Base-by-base conservation (phyloP, 2,888 invertebrate species). In the Orthosia incerta region DNA sequence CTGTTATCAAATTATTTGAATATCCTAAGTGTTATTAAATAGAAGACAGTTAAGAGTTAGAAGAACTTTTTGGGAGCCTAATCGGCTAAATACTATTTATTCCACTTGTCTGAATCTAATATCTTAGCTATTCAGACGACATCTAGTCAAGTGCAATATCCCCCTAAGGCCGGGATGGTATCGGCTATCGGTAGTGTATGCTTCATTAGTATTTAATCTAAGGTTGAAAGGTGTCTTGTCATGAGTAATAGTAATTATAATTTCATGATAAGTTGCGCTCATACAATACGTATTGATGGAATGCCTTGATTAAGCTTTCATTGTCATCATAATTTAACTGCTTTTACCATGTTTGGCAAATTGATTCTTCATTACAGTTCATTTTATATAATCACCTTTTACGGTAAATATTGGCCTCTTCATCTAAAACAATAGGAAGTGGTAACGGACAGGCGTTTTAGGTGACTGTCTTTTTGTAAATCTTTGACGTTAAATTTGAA, bases 231-330 rank as follows among this genome's bases (percentile, higher is more conserved):
- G n/a, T 51, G 20, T 26, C 20, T 18, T 5, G 0, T 0, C 3
- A 68, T 51, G 50, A 50, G 20, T 78, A 46, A 45, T 55, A 18
- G 15, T 48, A 16, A 31, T 75, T 72, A 50, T n/a, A 16, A 53
- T 74, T 60, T 26, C 63, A 20, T 51, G 50, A 51, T 76, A 50
- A 18, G 13, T 50, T 39, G 15, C 39, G n/a, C 16, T 18, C 13
- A 15, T 59, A 13, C 15, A 75, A 20, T 39, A n/a, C n/a, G n/a
- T n/a, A 18, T 45, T 45, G 18, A 56, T 72, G 23, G 9, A 23
- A 31, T 62, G 18, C 4, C 9, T 26, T 26, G 9, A n/a, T 53
- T n/a, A 15, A 45, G 15, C n/a, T 55, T 12, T 23, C 11, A 55
- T 55, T 53, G 20, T 20, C 4, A 20, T 53, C 20, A 11, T n/a